Evolutionary conservation across 2,113 vertebrate genomes (phyloP).

Genomic region (Peromyscus maniculatus): DNA sequence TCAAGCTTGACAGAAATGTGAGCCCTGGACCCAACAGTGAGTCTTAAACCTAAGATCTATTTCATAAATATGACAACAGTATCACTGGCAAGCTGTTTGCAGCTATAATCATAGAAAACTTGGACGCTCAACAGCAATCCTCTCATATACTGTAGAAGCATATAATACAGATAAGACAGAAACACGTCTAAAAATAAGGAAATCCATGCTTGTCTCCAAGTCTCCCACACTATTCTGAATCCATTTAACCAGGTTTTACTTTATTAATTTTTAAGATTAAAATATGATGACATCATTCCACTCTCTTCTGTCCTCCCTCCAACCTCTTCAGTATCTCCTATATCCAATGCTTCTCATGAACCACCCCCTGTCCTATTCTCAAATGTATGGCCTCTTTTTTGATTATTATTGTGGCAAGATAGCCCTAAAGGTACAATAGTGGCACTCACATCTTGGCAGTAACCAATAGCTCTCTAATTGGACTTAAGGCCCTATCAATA

Average conservation of each 20-base stretch:
- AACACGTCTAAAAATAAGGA: neutral
- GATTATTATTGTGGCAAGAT: neutral
- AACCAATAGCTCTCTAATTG: neutral
- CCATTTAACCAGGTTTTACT: neutral
- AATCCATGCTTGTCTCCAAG: neutral
- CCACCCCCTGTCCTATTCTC: neutral
- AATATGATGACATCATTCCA: neutral
- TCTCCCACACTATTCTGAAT: neutral
- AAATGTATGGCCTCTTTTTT: neutral
- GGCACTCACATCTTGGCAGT: neutral
- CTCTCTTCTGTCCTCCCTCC: rapidly evolving
- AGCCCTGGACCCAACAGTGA: neutral
- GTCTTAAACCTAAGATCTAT: neutral
- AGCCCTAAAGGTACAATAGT: neutral
- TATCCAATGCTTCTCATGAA: neutral
- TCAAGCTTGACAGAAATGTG: neutral
- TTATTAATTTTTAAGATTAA: neutral
- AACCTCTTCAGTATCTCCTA: neutral
- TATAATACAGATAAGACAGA: neutral
- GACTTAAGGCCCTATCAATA: neutral
- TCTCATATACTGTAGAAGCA: neutral
- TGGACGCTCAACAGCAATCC: neutral
- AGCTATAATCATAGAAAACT: neutral
- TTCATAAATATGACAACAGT: neutral
- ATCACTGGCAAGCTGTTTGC: neutral